phyloP scores from a whole-genome alignment of 2,113 vertebrate genomes.

The Corythornis cristatus region DNA sequence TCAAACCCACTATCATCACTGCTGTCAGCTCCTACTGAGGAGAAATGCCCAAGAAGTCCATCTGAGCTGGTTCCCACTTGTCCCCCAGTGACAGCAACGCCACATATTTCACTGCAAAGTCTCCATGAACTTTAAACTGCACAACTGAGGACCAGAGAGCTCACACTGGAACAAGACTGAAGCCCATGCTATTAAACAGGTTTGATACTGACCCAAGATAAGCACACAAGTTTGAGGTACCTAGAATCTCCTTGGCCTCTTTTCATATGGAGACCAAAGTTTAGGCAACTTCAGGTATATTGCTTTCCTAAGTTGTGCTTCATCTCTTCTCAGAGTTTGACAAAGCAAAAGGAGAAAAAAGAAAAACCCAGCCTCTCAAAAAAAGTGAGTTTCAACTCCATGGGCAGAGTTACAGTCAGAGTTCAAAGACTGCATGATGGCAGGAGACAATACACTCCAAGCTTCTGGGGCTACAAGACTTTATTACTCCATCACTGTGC shows the following conservation, averaged over 20 bases:
- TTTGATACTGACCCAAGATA: not conserved
- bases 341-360: not conserved
- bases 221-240: not conserved
- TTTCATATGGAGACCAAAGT: not conserved
- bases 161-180: not conserved
- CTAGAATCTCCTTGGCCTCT: not conserved
- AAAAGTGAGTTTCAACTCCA: not conserved
- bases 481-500: not conserved
- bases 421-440: rapidly evolving
- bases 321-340: not conserved
- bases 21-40: not conserved
- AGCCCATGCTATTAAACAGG: not conserved
- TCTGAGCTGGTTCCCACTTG: not conserved
- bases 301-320: not conserved
- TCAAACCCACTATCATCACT: not conserved
- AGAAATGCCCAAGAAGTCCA: not conserved
- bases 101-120: not conserved
- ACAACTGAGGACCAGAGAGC: not conserved
- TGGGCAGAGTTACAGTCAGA: not conserved
- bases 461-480: not conserved
- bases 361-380: not conserved
- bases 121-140: not conserved
- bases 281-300: not conserved
- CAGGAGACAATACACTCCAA: rapidly evolving
- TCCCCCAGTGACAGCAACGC: not conserved